These are phyloP conservation scores for Bombus superbus DNA, from an alignment of 1,140 invertebrate species.

Conservation along the genomic window DNA sequence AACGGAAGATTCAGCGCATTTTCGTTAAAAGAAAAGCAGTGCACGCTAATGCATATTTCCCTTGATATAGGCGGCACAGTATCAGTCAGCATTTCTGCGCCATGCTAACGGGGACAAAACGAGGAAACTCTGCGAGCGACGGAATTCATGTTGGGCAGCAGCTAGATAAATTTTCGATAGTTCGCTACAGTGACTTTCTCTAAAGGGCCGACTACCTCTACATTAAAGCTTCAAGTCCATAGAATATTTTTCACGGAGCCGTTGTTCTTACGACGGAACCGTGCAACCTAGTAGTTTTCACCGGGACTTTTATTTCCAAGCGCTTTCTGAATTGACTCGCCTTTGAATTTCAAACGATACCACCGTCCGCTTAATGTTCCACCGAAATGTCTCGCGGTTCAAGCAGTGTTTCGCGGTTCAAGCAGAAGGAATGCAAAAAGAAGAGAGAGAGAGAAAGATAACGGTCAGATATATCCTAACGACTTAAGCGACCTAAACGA, in stretches of 20 bases:
- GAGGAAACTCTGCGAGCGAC: background rate
- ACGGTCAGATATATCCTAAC: background rate
- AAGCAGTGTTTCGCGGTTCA: background rate
- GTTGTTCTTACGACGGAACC: background rate
- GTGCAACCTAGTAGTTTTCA: background rate
- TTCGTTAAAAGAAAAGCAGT: background rate
- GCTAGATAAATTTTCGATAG: background rate
- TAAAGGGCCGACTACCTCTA: background rate
- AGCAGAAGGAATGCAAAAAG: background rate
- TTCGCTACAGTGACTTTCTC: background rate
- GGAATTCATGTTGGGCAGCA: background rate
- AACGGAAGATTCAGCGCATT: background rate
- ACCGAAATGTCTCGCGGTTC: background rate
- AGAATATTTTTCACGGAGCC: background rate
- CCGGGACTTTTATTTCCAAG: conserved; percentile 1
- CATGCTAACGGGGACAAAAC: background rate
- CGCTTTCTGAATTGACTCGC: background rate
- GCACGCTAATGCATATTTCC: background rate
- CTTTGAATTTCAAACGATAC: conserved; percentile 34
- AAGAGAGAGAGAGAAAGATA: background rate
- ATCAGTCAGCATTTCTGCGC: background rate
- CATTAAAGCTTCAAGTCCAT: background rate
- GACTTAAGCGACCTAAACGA: conserved; percentile 10
- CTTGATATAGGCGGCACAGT: background rate
- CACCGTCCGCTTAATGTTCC: conserved; percentile 1